A percentile compares a stretch with the other conserved stretches of the same genome.
Evolutionary conservation across 2,797 vertebrate genomes (phyloP).

Genomic region (Prionace glauca): DNA sequence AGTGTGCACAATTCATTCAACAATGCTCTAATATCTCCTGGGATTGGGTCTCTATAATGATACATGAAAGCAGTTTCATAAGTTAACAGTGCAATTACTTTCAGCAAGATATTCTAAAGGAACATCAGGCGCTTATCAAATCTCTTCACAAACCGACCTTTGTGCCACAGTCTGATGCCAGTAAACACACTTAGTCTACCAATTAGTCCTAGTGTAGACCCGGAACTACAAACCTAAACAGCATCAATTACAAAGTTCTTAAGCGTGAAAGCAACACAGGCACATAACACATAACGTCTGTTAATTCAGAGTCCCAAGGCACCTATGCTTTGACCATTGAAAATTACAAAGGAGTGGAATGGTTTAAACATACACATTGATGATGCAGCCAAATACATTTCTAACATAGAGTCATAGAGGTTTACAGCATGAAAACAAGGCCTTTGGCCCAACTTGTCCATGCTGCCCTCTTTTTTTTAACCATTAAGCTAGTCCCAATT

Average conservation of each 20-base stretch:
- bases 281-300: neutral
- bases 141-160: neutral
- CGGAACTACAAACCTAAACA: neutral
- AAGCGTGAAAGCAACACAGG: neutral
- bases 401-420: too few species aligned
- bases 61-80: neutral
- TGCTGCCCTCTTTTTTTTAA: too few species aligned
- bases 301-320: neutral
- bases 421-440: too few species aligned
- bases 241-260: constrained; percentile 24
- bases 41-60: neutral
- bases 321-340: neutral
- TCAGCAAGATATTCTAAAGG: neutral
- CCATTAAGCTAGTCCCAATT: too few species aligned
- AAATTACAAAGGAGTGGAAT: neutral
- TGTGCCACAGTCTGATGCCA: neutral
- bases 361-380: neutral
- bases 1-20: neutral
- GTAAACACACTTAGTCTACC: neutral
- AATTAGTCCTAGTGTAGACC: neutral
- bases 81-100: neutral
- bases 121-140: neutral
- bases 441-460: too few species aligned
- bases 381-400: neutral
- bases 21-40: neutral